Conservation (phyloP, 2,888 invertebrate genomes). For the Deilephila elpenor region DNA sequence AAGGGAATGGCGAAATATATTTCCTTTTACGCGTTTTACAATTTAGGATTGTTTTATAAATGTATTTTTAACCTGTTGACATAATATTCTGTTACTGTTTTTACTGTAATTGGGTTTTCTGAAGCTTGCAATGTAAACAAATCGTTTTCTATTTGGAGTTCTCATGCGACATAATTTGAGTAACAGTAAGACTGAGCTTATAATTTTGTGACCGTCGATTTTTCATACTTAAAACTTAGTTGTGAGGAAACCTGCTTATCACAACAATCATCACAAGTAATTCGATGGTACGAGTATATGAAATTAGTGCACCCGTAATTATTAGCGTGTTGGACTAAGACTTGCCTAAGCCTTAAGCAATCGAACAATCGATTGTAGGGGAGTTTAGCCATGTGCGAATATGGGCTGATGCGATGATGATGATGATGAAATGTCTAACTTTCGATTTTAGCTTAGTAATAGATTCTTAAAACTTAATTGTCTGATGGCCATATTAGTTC, state of each 20-base stretch:
- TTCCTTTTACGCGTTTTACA: neutral
- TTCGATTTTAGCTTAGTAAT: no score
- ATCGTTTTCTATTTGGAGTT: no score
- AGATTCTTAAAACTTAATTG: no score
- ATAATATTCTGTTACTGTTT: neutral
- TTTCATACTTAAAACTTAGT: no score
- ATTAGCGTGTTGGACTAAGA: neutral
- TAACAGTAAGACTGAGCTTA: no score
- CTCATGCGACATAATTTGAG: no score
- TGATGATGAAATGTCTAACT: no score
- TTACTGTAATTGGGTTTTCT: neutral
- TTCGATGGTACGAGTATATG: neutral
- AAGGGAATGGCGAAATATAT: constrained; percentile 22
- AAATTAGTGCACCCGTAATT: neutral
- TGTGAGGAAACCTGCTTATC: no score
- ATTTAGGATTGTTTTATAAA: neutral
- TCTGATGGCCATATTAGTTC: neutral
- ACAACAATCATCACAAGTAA: neutral
- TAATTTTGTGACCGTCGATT: no score
- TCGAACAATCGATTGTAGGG: neutral
- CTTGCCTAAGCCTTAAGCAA: neutral
- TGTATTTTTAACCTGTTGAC: neutral
- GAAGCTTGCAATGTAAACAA: no score
- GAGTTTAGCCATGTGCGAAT: no score
- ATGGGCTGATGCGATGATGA: no score